These are phyloP conservation scores for Ornithoptera alexandrae DNA, from an alignment of 2,888 invertebrate species.

Conservation along the genomic window DNA sequence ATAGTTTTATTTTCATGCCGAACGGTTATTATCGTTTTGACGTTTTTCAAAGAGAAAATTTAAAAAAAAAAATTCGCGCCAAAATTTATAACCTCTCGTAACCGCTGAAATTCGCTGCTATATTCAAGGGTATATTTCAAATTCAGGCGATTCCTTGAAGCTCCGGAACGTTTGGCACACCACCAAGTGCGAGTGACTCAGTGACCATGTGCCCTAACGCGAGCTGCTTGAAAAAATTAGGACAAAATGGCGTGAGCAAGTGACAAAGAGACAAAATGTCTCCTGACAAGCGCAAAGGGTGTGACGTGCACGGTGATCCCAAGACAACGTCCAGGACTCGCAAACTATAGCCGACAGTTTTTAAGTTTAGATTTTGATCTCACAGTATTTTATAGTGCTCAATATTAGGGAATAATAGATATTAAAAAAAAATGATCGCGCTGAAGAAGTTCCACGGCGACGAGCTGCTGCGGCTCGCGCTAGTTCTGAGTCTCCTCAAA, in stretches of 20 bases:
- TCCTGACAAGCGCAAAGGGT: slow-evolving; percentile 71
- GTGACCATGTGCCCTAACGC: slow-evolving; percentile 49
- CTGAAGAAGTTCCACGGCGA: slow-evolving; percentile 90
- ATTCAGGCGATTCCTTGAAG: slow-evolving; percentile 35
- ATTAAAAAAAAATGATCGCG: slow-evolving; percentile 82
- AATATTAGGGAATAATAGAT: slow-evolving; percentile 43
- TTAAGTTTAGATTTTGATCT: slow-evolving; percentile 49
- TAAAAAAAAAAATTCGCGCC: no score
- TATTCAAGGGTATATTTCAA: slow-evolving; percentile 36
- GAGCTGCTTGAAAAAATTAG: slow-evolving; percentile 41
- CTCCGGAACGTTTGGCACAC: slow-evolving; percentile 40
- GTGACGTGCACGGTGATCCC: slow-evolving; percentile 44
- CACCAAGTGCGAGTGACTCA: slow-evolving; percentile 51
- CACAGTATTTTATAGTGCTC: slow-evolving; percentile 69
- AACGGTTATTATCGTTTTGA: no score
- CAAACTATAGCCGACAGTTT: slow-evolving; percentile 31
- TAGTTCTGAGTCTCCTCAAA: slow-evolving; percentile 89
- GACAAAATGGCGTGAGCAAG: slow-evolving; percentile 41
- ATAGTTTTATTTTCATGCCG: no score
- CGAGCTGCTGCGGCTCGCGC: slow-evolving; percentile 88
- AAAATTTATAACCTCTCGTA: no score
- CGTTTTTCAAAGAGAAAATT: no score
- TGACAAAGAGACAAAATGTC: slow-evolving; percentile 66
- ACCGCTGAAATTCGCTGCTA: slow-evolving; percentile 5
- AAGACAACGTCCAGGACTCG: slow-evolving; percentile 44